phyloP scores from a whole-genome alignment of 2,888 invertebrate genomes.

The Xanthia icteritia region DNA sequence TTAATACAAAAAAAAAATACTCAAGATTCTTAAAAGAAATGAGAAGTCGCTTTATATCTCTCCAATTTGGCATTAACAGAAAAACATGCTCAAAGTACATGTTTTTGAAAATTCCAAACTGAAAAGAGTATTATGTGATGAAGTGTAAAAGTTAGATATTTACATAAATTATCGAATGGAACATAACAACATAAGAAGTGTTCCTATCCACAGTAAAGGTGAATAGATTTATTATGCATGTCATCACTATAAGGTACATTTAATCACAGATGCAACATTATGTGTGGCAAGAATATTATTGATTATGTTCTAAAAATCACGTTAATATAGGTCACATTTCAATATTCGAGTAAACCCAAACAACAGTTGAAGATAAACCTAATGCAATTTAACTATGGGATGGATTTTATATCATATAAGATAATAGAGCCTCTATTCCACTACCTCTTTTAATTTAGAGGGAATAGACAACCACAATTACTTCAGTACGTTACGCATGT shows the following conservation, averaged over 20 bases:
- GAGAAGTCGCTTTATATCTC: constrained; percentile 60
- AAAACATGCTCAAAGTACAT: constrained; percentile 62
- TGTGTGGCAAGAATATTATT: constrained; percentile 79
- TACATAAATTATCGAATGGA: constrained; percentile 61
- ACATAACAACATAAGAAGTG: constrained; percentile 44
- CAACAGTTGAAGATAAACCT: constrained; percentile 74
- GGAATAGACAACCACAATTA: constrained; percentile 3
- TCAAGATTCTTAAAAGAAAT: constrained; percentile 16
- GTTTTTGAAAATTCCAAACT: constrained; percentile 77
- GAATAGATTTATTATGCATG: constrained; percentile 72
- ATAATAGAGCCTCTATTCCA: constrained; percentile 21
- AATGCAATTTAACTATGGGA: constrained; percentile 50
- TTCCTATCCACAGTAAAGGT: constrained; percentile 60
- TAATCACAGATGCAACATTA: constrained; percentile 85
- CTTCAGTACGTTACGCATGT: background rate
- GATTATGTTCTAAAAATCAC: constrained; percentile 50
- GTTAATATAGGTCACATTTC: constrained; percentile 45
- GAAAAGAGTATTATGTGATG: constrained; percentile 66
- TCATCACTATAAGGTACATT: constrained; percentile 73
- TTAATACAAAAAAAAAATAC: constrained; percentile 17
- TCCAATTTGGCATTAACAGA: constrained; percentile 74
- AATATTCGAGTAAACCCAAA: constrained; percentile 54
- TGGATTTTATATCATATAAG: constrained; percentile 37
- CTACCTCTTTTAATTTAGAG: constrained; percentile 2
- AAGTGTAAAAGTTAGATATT: constrained; percentile 7